Evolutionary conservation across 2,113 vertebrate genomes (phyloP).

Genomic region (Coptodon rendalli): DNA sequence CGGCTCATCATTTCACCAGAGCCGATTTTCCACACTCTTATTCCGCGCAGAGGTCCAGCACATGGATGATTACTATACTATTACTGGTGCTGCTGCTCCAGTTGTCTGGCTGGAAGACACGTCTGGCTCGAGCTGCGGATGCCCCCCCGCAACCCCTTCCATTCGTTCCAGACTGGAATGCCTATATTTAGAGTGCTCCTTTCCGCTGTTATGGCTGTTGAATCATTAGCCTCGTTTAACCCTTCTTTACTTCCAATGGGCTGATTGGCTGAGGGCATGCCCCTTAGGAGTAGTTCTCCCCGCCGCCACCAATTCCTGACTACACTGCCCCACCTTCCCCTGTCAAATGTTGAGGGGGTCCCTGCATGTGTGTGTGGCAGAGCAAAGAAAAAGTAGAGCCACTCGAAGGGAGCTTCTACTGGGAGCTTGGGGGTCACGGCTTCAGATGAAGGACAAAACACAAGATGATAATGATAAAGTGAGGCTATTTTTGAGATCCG

Average conservation of each 20-base stretch:
- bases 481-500: conserved; percentile 22
- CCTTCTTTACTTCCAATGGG: conserved; percentile 52
- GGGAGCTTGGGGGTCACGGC: conserved; percentile 6
- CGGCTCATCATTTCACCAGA: conserved; percentile 16
- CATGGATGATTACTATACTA: conserved; percentile 41
- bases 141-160: not conserved
- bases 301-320: not conserved
- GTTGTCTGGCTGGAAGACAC: conserved; percentile 49
- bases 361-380: not conserved
- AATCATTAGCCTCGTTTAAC: conserved; percentile 77
- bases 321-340: not conserved
- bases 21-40: conserved; percentile 40
- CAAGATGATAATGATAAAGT: conserved; percentile 40
- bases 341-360: not conserved
- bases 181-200: conserved; percentile 74
- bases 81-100: conserved; percentile 39
- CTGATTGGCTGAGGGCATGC: conserved; percentile 52
- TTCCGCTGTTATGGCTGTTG: conserved; percentile 70
- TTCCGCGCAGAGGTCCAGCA: conserved; percentile 6
- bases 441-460: conserved; percentile 33
- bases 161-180: conserved; percentile 59
- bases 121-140: conserved; percentile 19
- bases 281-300: conserved; percentile 20
- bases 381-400: not conserved
- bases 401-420: not conserved